Evolutionary conservation across 2,113 vertebrate species (phyloP), one percentile per base, ranked within the genome.

Genomic region (Passer montanus): DNA sequence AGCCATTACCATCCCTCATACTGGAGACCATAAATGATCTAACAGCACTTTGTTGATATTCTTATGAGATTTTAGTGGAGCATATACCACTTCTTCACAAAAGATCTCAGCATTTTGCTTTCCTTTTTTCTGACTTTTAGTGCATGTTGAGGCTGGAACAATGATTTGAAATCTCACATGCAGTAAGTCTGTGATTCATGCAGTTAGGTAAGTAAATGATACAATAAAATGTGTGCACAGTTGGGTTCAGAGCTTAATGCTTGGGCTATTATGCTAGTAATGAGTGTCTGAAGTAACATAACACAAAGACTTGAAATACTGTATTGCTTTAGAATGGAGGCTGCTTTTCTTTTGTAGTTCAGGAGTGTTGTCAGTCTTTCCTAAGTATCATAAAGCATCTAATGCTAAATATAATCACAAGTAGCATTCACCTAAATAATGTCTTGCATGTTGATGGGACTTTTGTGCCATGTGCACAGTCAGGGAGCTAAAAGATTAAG

Each of bases 401-500:
- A 62, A 62, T 76, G 37, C 23, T 79, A 53, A 75, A 64, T 19
- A 60, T 62, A 75, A 60, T 67, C 47, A 35, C 10, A 33, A 50
- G 27, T 46, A 59, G 5, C 24, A 39, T 49, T 95, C 43, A 83
- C 17, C 28, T 70, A 83, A 84, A 59, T 74, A 53, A 66, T 15
- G 20, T 66, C 55, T 83, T 73, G 28, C 63, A 31, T 63, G 37
- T 55, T 93, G 59, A 56, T 93, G 35, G 39, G 35, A 49, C 74
- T 64, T 70, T 6, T n/a, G 23, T 70, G 55, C 33, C 39, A 16
- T 22, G 13, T 53, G 30, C 77, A 50, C 31, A 46, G 70, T 15
- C 33, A 90, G 68, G 52, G 58, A 88, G 27, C n/a, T 86, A 35
- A 67, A 90, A 84, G 74, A 91, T 94, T 77, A 95, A 87, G 33